Percentiles rank a stretch among this genome's conserved stretches.
Evolutionary conservation across 2,113 vertebrate genomes (phyloP).

Genomic region (Vulpes lagopus): DNA sequence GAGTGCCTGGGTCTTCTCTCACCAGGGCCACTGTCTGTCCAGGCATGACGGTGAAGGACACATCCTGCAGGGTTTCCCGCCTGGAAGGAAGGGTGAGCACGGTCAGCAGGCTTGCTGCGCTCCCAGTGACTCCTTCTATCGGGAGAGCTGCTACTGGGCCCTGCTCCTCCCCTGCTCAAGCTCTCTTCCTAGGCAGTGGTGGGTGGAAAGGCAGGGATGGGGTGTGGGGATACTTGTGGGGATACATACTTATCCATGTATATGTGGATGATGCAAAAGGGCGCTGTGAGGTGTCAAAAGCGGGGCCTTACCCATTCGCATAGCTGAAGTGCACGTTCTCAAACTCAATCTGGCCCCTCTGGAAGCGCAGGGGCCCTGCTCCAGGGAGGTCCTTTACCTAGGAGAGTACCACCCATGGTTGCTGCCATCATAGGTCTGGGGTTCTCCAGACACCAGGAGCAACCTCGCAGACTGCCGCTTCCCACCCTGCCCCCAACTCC

Average conservation of each 20-base stretch:
- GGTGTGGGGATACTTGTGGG: not conserved
- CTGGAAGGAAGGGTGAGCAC: constrained; percentile 81
- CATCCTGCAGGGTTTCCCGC: constrained; percentile 92
- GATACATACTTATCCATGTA: not conserved
- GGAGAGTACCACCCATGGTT: accelerated
- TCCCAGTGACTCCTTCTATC: not conserved
- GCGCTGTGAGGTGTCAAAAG: not conserved
- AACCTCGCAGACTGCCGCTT: not conserved
- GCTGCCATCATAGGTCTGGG: not conserved
- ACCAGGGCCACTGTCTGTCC: constrained; percentile 97
- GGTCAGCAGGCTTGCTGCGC: not conserved
- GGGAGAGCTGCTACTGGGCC: not conserved
- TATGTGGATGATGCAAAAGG: not conserved
- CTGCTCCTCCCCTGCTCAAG: not conserved
- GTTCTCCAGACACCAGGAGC: not conserved
- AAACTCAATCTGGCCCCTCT: constrained; percentile 93
- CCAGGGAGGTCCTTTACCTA: constrained; percentile 95
- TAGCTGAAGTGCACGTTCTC: constrained; percentile 97
- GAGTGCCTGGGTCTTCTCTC: constrained; percentile 68
- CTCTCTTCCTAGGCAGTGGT: not conserved
- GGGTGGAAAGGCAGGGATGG: not conserved
- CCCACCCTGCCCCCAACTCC: not conserved
- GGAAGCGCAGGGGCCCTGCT: constrained; percentile 88
- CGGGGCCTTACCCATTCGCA: constrained; percentile 87
- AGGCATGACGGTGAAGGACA: constrained; percentile 96